Conservation (phyloP, 2,113 vertebrate genomes). For the Pituophis catenifer region DNA sequence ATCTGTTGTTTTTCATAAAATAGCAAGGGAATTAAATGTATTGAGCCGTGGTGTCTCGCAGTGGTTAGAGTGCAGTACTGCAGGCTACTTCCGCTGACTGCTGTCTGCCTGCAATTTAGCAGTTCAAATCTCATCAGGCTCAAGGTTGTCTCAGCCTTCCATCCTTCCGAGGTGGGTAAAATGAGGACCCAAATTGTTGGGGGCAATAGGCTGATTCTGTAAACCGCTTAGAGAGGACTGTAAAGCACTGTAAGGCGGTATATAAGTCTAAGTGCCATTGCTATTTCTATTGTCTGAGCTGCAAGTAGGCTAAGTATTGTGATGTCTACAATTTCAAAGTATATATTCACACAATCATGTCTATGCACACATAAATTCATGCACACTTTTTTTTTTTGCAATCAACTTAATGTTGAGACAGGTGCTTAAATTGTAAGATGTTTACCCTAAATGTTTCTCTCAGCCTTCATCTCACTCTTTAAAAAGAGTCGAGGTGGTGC, state of each 20-base stretch:
- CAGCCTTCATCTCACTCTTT: not conserved
- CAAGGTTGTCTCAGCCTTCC: no score
- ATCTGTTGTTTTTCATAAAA: not conserved
- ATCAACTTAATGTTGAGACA: not conserved
- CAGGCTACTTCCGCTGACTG: no score
- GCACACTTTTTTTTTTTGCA: not conserved
- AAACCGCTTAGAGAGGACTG: no score
- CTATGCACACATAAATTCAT: not conserved
- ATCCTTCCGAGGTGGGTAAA: no score
- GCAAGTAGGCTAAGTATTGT: not conserved
- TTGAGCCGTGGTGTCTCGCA: fast-evolving
- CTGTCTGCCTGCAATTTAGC: no score
- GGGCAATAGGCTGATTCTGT: no score
- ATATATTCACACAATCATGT: not conserved
- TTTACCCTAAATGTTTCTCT: not conserved
- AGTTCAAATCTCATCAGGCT: no score
- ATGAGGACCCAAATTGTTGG: no score
- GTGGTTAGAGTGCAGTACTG: no score
- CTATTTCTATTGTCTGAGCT: not conserved
- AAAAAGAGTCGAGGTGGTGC: no score
- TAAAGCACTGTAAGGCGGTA: no score
- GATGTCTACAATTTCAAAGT: not conserved
- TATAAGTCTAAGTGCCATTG: no score
- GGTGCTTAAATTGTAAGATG: not conserved
- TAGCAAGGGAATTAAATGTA: not conserved